Evolutionary conservation across 2,797 vertebrate species (phyloP).

Genomic region (Hylomyscus alleni): DNA sequence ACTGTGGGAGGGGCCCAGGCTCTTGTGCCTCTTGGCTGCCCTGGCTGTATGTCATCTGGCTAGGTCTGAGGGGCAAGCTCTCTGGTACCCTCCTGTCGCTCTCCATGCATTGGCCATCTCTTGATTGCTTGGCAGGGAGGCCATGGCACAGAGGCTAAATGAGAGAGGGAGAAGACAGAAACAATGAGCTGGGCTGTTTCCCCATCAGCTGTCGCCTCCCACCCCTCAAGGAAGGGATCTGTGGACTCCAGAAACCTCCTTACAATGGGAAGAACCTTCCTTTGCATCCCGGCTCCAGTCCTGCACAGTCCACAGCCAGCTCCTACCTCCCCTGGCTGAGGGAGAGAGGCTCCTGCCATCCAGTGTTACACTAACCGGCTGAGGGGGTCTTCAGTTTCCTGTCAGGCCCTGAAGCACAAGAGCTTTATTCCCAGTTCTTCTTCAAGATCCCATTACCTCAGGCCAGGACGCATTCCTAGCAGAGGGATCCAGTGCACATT

Average conservation of each 20-base stretch:
- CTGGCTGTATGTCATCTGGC: background rate
- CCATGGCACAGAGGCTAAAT: background rate
- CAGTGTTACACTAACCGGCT: accelerated
- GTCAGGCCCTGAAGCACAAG: background rate
- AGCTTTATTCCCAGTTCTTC: background rate
- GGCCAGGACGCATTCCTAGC: background rate
- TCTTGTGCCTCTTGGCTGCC: no score
- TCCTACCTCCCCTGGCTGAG: background rate
- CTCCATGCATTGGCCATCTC: no score
- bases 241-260: background rate
- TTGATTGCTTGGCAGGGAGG: background rate
- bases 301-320: background rate
- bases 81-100: background rate
- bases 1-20: background rate
- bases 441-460: background rate
- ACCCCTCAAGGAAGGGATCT: background rate
- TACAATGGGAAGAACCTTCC: background rate
- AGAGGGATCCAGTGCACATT: background rate
- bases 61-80: background rate
- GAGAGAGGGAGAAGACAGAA: background rate
- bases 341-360: background rate
- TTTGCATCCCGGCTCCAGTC: accelerated
- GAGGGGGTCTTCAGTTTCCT: background rate
- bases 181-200: no score
- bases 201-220: background rate